Evolutionary conservation across 2,888 invertebrate species (phyloP), one percentile per base, ranked within the genome.

Genomic region (Anorthoa munda): DNA sequence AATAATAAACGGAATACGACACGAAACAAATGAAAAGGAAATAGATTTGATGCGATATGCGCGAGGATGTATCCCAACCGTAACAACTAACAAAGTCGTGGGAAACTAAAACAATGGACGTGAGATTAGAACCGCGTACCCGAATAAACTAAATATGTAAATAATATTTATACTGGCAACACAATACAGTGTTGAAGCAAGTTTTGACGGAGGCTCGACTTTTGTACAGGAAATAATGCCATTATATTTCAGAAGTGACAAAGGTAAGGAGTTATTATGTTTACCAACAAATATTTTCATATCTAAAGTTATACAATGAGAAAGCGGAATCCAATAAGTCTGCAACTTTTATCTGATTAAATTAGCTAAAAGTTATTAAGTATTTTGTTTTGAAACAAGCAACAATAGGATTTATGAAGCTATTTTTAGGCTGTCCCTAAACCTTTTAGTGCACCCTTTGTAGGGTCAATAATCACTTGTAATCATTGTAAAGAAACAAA

Each of bases 1-100:
- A 67, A 66, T 74, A 64, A 50, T 51, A 70, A 75, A 59, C 39
- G 11, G 64, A 73, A 72, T 64, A 71, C 53, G 55, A 68, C 76
- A 70, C 71, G 59, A 79, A 85, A 82, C 79, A 82, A 84, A 84
- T 76, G 79, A 82, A 87, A 84, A 89, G 90, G 91, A 91, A 90
- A 90, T 88, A 90, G 88, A 90, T 90, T 85, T 78, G 66, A 73
- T 82, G 70, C 68, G 89, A 89, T 90, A 89, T 73, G 78, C 70
- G 83, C 75, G 84, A 87, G 87, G 89, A 89, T 87, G 79, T 85
- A 78, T 87, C 81, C 85, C 87, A 88, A 77, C 84, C 81, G 77
- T 77, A 79, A 80, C 76, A 17, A 75, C 58, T 18, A 80, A 73
- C 86, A 84, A 83, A 87, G 81, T 80, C 84, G 81, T 90, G 91